phyloP scores from a whole-genome alignment of 23 tunicate genomes.

The Trididemnum clinides region DNA sequence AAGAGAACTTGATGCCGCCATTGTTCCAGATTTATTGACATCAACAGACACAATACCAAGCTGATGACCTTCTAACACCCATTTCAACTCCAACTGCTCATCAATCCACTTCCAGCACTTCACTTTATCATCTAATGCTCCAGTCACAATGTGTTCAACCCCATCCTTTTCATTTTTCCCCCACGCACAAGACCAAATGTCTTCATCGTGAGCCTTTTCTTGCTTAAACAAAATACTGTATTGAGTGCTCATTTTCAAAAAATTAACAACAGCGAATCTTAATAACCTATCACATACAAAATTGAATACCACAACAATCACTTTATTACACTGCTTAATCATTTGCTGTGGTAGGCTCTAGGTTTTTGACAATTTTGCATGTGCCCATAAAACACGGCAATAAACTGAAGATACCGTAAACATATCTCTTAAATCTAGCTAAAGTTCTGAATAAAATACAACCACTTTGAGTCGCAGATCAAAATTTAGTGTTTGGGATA shows the following conservation, averaged over 20 bases:
- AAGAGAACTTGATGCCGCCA: constrained; percentile 93
- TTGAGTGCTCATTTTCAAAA: constrained; percentile 77
- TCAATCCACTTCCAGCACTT: constrained; percentile 99
- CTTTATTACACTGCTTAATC: too few relatives aligned
- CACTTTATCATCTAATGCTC: constrained; percentile 92
- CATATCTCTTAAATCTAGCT: too few relatives aligned
- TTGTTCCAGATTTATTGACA: constrained; percentile 76
- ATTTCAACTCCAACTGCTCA: constrained; percentile 85
- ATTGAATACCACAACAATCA: too few relatives aligned
- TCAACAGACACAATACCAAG: constrained; percentile 93
- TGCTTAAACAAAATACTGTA: constrained; percentile 90
- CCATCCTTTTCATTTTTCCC: constrained; percentile 93
- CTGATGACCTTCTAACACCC: constrained; percentile 92
- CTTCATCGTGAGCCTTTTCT: constrained; percentile 98
- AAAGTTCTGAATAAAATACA: too few relatives aligned
- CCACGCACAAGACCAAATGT: constrained; percentile 99
- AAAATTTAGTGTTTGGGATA: too few relatives aligned
- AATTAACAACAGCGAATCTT: too few relatives aligned
- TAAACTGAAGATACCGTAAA: too few relatives aligned
- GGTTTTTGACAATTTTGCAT: too few relatives aligned
- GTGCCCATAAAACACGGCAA: too few relatives aligned
- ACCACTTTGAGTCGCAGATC: too few relatives aligned
- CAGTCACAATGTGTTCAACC: constrained; percentile 93
- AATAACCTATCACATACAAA: too few relatives aligned
- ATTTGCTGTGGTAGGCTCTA: too few relatives aligned